Evolutionary conservation across 2,888 invertebrate genomes (phyloP).

Genomic region (Agrochola macilenta): DNA sequence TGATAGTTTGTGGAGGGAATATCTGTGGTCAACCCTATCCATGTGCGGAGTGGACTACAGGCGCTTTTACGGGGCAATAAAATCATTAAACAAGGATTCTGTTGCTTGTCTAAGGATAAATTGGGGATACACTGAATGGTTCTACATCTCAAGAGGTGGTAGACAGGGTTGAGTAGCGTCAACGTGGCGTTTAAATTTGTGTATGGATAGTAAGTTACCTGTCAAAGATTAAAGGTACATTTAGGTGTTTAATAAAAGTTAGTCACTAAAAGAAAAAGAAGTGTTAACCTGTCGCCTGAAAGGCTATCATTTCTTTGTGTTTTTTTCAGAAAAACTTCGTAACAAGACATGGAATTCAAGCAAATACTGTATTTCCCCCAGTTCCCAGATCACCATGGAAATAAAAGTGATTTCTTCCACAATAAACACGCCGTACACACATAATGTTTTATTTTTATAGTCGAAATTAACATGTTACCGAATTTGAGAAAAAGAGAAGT

Average conservation of each 20-base stretch:
- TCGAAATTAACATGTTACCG: slow-evolving; percentile 87
- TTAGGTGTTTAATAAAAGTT: neutral
- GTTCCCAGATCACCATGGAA: slow-evolving; percentile 40
- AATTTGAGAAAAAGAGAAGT: slow-evolving; percentile 74
- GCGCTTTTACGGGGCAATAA: no score
- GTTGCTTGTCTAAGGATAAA: no score
- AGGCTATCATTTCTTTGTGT: neutral
- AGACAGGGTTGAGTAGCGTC: no score
- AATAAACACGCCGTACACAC: slow-evolving; percentile 63
- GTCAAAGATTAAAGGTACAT: neutral
- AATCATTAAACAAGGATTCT: no score
- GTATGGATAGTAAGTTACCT: no score
- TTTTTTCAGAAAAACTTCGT: neutral
- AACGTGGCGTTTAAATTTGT: no score
- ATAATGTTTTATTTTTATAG: slow-evolving; percentile 83
- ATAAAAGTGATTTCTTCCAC: slow-evolving; percentile 59
- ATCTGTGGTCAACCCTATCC: no score
- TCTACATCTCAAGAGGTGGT: no score
- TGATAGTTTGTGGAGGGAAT: no score
- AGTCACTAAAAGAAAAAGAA: no score
- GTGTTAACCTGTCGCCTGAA: neutral
- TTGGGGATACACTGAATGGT: no score
- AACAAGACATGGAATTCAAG: neutral
- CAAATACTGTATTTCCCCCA: slow-evolving; percentile 4
- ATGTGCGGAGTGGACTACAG: no score